Conservation (phyloP, 1,140 invertebrate genomes). For the Pteromalus puparum region DNA sequence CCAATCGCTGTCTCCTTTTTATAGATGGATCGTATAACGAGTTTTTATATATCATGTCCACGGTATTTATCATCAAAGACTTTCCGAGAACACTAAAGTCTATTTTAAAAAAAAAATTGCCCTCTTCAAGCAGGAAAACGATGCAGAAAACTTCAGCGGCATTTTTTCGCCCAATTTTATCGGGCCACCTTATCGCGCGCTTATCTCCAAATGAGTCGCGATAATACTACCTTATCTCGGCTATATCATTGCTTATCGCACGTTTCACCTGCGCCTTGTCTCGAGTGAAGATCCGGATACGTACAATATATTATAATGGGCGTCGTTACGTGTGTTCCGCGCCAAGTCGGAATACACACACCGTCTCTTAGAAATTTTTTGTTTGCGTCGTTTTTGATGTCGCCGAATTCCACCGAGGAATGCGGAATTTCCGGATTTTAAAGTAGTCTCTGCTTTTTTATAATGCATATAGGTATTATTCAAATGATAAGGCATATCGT, state of each 20-base stretch:
- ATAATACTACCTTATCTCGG: background rate
- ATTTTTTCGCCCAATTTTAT: slow-evolving; percentile 42
- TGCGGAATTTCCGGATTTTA: background rate
- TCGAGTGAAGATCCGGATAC: background rate
- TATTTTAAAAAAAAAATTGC: no score
- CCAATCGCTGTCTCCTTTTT: no score
- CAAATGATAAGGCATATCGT: background rate
- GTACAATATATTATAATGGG: background rate
- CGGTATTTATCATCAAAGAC: no score
- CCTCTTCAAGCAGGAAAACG: no score
- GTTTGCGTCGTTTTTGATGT: background rate
- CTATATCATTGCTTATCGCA: background rate
- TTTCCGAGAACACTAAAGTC: no score
- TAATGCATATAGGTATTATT: background rate
- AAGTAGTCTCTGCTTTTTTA: background rate
- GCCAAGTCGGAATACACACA: background rate
- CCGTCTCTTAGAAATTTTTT: background rate
- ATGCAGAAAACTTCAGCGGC: background rate
- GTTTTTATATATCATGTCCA: no score
- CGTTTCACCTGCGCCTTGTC: background rate
- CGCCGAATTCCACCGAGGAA: background rate
- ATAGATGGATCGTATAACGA: no score
- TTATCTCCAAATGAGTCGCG: slow-evolving; percentile 13
- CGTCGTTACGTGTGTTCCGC: background rate
- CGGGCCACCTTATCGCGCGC: background rate